Evolutionary conservation across 2,888 invertebrate genomes (phyloP), one percentile per base, ranked within the genome.

Genomic region (Idaea biselata): DNA sequence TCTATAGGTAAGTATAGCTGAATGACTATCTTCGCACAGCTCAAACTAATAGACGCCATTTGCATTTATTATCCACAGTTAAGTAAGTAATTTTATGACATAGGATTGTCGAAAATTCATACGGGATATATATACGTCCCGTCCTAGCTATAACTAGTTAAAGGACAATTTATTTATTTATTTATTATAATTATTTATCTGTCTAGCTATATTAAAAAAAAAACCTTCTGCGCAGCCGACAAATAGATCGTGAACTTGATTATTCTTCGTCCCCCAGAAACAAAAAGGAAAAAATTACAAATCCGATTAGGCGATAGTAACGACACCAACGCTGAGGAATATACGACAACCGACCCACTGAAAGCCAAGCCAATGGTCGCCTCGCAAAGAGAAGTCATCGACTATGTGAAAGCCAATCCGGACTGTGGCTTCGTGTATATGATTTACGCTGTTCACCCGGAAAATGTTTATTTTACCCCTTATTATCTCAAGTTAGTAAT

Each of bases 401-500:
- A 93, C 8, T 89, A 89, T 64, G 90, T 96, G 68, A 91, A 93
- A 54, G 81, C 80, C 1, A 88, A 94, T 66, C 93, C 93, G 0
- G 89, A 93, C n/a, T 90, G 94, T 61, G 94, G 93, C 7, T 97
- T 97, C 79, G 93, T 96, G 5, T 97, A 97, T 79, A 94, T 97
- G 91, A 93, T 94, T 7, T 96, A 96, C 71, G 95, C 95, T 55
- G 95, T 96, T 1, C 94, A 95, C n/a, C 94, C 94, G 63, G 94
- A 94, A 5, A 96, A 96, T 67, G 95, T 95, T 71, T 94, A 94
- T 75, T 97, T 96, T 70, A 95, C 95, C 3, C 96, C 96, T 0
- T 97, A 96, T 77, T 95, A 95, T 65, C 89, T 96, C 53, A 95
- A 93, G 96, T 96, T 85, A 90, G 91, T 82, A 17, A 25, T 11